Conservation (phyloP, 2,113 vertebrate genomes). For the Bos taurus region ARS-UCD2.0 NC_037343.1:2709501-2710000, state of each 20-base stretch:
- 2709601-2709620: background rate
- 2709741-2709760: background rate
- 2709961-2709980: background rate
- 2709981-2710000: background rate
- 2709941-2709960: too few relatives aligned
- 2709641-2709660: accelerated
- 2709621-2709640: background rate
- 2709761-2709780: background rate
- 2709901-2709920: constrained; percentile 42
- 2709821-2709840: background rate
- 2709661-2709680: background rate
- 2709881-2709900: constrained; percentile 33
- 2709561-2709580: background rate
- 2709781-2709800: background rate
- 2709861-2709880: background rate
- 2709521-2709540: background rate
- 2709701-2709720: background rate
- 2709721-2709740: background rate
- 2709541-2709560: accelerated
- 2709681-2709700: background rate
- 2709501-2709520: accelerated
- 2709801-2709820: background rate
- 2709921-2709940: background rate
- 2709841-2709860: background rate
- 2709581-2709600: background rate